phyloP scores from a whole-genome alignment of 2,888 invertebrate species.

The Oxycera nigricornis region DNA sequence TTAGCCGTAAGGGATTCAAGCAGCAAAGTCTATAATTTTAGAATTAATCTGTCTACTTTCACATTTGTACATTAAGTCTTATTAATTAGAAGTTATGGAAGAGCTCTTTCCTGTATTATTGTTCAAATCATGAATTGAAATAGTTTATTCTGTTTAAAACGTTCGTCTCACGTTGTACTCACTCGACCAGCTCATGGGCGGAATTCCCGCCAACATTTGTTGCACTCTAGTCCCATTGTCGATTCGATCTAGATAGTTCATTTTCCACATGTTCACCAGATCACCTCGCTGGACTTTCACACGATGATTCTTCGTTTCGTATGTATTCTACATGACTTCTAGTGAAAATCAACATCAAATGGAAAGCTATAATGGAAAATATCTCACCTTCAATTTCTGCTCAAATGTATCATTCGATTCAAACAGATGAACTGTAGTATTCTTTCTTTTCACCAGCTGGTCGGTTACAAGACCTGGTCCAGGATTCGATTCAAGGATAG shows the following conservation, averaged over 20 bases:
- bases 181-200: constrained; percentile 56
- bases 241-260: constrained; percentile 67
- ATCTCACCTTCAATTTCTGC: constrained; percentile 59
- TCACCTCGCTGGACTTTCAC: constrained; percentile 65
- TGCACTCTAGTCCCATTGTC: constrained; percentile 66
- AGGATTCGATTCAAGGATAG: constrained; percentile 71
- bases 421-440: constrained; percentile 66
- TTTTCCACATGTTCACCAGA: constrained; percentile 67
- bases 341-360: constrained; percentile 9
- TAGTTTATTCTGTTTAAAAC: too few relatives aligned
- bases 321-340: constrained; percentile 57
- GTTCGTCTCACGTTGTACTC: too few relatives aligned
- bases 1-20: too few relatives aligned
- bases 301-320: constrained; percentile 60
- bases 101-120: too few relatives aligned
- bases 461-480: constrained; percentile 72
- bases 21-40: too few relatives aligned
- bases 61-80: too few relatives aligned
- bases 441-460: constrained; percentile 64
- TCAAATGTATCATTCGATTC: constrained; percentile 67
- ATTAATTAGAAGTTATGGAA: too few relatives aligned
- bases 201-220: constrained; percentile 65
- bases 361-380: background rate
- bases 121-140: too few relatives aligned
- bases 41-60: too few relatives aligned